Percentiles rank a stretch among this genome's conserved stretches.
Conservation (phyloP, 2,113 vertebrate genomes). For the Gopherus evgoodei region DNA sequence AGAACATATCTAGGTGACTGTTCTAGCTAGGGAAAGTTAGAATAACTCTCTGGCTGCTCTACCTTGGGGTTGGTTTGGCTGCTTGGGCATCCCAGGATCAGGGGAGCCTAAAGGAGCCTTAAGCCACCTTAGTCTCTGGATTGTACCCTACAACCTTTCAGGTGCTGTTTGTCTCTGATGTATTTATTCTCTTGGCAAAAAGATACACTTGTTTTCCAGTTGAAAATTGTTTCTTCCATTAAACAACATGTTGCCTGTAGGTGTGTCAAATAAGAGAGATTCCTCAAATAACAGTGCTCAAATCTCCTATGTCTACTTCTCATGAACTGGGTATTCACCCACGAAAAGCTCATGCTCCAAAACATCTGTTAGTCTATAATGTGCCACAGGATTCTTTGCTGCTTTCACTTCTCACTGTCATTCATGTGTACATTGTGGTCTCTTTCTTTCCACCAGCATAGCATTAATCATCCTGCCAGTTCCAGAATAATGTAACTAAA, state of each 20-base stretch:
- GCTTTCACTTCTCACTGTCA: neutral
- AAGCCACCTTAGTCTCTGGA: neutral
- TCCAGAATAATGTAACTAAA: constrained; percentile 19
- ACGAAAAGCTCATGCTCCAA: too few relatives aligned
- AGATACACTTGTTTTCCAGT: neutral
- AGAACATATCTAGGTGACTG: neutral
- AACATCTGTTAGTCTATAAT: too few relatives aligned
- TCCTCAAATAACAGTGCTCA: neutral
- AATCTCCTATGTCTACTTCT: neutral
- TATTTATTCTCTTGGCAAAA: neutral
- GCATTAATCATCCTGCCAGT: neutral
- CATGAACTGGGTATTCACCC: neutral
- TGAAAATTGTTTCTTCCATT: neutral
- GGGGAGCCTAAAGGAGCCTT: neutral
- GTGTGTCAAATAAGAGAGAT: neutral
- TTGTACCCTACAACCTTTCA: neutral
- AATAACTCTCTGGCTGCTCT: neutral
- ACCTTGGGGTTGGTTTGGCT: neutral
- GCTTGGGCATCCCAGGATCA: neutral
- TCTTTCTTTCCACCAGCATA: neutral
- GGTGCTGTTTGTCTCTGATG: neutral
- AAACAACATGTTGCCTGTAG: neutral
- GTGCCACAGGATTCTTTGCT: too few relatives aligned
- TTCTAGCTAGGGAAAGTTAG: neutral
- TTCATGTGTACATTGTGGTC: neutral